Conservation (phyloP, 1,140 invertebrate genomes). For the Chionoecetes opilio region DNA sequence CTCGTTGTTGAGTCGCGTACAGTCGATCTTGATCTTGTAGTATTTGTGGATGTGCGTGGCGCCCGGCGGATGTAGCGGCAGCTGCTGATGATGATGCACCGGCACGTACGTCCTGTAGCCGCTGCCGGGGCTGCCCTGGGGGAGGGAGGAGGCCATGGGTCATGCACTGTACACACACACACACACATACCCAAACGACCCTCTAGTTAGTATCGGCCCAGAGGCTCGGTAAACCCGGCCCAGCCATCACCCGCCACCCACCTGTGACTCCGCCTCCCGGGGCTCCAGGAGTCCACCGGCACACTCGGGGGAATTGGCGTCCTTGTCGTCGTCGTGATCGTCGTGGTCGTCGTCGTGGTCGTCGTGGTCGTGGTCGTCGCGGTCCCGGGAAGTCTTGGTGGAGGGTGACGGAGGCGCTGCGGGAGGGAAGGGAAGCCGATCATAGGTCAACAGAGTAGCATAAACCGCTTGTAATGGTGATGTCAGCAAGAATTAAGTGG, state of each 20-base stretch:
- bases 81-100: not conserved
- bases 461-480: slow-evolving; percentile 4
- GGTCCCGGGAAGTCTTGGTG: slow-evolving; percentile 62
- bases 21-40: slow-evolving; percentile 77
- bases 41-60: slow-evolving; percentile 72
- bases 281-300: not conserved
- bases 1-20: slow-evolving; percentile 74
- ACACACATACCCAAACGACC: too few species aligned
- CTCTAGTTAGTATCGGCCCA: too few species aligned
- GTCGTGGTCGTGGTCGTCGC: slow-evolving; percentile 1
- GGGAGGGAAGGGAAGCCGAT: not conserved
- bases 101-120: not conserved
- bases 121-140: slow-evolving; percentile 46
- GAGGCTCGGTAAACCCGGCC: too few species aligned
- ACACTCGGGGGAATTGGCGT: slow-evolving; percentile 34
- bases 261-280: not conserved
- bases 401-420: slow-evolving; percentile 52
- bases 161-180: slow-evolving; percentile 10
- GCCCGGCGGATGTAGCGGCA: slow-evolving; percentile 68
- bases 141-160: not conserved
- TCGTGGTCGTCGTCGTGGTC: slow-evolving; percentile 30
- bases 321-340: not conserved
- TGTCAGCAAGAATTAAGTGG: not conserved
- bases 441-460: too few species aligned
- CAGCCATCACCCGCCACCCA: not conserved